Conservation (phyloP, 2,888 invertebrate genomes). For the Cryptophagus acutangulus region DNA sequence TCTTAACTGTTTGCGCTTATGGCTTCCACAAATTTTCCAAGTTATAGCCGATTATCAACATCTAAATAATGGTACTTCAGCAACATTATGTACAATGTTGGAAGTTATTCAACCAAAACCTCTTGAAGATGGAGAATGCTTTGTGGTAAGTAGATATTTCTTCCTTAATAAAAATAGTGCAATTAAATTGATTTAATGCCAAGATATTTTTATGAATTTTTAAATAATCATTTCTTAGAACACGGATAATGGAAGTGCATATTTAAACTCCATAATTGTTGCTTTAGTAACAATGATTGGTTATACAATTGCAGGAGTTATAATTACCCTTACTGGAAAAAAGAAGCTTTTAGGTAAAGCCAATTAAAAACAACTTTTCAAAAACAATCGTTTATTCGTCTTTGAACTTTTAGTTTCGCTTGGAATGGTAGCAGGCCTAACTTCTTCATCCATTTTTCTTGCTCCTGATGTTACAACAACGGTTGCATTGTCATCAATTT, state of each 20-base stretch:
- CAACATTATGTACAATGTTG: conserved; percentile 49
- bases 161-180: background rate
- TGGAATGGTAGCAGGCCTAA: conserved; percentile 44
- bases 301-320: conserved; percentile 56
- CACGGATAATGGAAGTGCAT: conserved; percentile 48
- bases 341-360: conserved; percentile 52
- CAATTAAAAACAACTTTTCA: background rate
- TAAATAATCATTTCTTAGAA: too few species aligned
- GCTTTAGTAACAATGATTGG: conserved; percentile 59
- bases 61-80: conserved; percentile 31
- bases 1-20: conserved; percentile 73
- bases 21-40: conserved; percentile 80
- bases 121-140: conserved; percentile 20
- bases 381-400: background rate
- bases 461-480: conserved; percentile 50
- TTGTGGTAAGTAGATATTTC: conserved; percentile 25
- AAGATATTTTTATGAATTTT: too few species aligned
- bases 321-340: conserved; percentile 53
- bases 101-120: conserved; percentile 44
- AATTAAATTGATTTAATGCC: background rate
- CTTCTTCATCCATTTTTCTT: conserved; percentile 54
- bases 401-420: conserved; percentile 33
- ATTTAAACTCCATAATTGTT: conserved; percentile 65
- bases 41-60: conserved; percentile 52
- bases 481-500: conserved; percentile 49